phyloP scores from a whole-genome alignment of 2,797 vertebrate species.

The Cyprinodon diabolis region DNA sequence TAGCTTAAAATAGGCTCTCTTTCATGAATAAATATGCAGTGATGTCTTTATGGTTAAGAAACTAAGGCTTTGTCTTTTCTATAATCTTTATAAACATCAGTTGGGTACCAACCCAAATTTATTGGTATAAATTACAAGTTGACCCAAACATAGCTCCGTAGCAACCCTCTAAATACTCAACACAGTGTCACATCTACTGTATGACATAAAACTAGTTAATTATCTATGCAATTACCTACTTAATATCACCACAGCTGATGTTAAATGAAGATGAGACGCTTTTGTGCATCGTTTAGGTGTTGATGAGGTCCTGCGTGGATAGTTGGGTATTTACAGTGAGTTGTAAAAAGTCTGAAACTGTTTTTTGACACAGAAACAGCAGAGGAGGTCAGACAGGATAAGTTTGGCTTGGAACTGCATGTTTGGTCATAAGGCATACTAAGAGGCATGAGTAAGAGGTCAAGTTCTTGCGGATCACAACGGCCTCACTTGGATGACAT shows the following conservation, averaged over 20 bases:
- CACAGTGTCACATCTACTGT: conserved; percentile 25
- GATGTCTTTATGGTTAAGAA: conserved; percentile 45
- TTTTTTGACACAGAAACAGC: conserved; percentile 24
- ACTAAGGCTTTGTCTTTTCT: conserved; percentile 43
- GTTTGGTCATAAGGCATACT: conserved; percentile 56
- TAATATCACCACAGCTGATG: conserved; percentile 39
- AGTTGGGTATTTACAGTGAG: conserved; percentile 32
- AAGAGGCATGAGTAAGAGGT: conserved; percentile 26
- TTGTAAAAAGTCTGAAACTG: conserved; percentile 18
- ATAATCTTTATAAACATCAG: conserved; percentile 34
- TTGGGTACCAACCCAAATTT: conserved; percentile 58
- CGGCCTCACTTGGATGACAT: conserved; percentile 88
- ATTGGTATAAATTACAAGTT: conserved; percentile 9
- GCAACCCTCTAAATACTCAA: conserved; percentile 16
- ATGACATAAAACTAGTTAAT: conserved; percentile 22
- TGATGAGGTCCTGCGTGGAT: conserved; percentile 18
- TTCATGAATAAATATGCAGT: conserved; percentile 68
- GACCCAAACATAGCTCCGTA: conserved; percentile 18
- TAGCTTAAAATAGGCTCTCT: conserved; percentile 69
- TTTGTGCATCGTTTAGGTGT: conserved; percentile 33
- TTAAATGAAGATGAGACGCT: conserved; percentile 28
- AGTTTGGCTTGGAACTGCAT: conserved; percentile 57
- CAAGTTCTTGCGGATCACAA: conserved; percentile 67
- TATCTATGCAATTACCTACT: conserved; percentile 37
- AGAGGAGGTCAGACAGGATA: conserved; percentile 45